phyloP scores from a whole-genome alignment of 1,140 invertebrate genomes.

The Drosophila tropicalis region DNA sequence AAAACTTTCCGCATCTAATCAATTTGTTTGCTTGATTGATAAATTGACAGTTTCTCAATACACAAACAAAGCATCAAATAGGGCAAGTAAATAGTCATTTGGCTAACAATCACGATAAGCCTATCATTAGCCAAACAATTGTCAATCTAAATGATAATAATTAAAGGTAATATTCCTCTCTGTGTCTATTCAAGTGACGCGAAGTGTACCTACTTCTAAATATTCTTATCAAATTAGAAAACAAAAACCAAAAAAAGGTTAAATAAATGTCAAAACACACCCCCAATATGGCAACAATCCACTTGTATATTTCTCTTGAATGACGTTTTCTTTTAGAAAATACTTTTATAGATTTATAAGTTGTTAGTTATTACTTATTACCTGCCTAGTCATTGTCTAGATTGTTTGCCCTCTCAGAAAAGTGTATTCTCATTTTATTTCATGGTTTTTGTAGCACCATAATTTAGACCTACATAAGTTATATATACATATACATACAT shows the following conservation, averaged over 20 bases:
- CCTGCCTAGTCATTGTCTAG: neutral
- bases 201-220: neutral
- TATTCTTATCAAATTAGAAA: neutral
- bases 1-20: constrained; percentile 10
- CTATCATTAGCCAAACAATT: constrained; percentile 1
- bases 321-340: neutral
- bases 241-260: constrained; percentile 1
- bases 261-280: constrained; percentile 10
- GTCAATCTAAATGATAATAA: neutral
- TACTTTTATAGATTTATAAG: constrained; percentile 6
- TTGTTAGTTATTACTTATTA: neutral
- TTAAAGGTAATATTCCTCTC: neutral
- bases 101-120: neutral
- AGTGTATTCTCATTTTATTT: neutral
- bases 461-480: no score
- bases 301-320: neutral
- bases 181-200: neutral
- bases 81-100: neutral
- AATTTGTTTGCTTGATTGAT: neutral
- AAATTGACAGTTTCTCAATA: neutral
- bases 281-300: neutral
- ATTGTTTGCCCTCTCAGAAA: neutral
- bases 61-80: neutral
- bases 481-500: no score
- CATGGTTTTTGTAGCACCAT: no score